Conservation (phyloP, 2,113 vertebrate genomes). For the Phrynosoma platyrhinos region DNA sequence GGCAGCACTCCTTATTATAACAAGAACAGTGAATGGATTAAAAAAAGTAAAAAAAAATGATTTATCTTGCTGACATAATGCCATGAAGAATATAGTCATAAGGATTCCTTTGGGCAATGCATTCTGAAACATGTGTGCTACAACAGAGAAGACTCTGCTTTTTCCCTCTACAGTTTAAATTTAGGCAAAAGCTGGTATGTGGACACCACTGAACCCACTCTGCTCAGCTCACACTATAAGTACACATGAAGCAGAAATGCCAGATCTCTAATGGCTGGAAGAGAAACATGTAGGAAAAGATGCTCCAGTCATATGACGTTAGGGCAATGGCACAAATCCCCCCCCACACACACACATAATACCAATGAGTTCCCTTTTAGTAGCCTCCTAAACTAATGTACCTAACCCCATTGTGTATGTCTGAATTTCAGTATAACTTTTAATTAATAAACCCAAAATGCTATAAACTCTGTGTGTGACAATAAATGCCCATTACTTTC, state of each 20-base stretch:
- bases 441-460: slow-evolving; percentile 5
- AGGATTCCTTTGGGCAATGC: not conserved
- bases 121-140: not conserved
- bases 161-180: not conserved
- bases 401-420: not conserved
- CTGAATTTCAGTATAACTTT: not conserved
- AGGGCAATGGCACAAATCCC: too few relatives aligned
- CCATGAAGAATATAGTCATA: not conserved
- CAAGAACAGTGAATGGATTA: not conserved
- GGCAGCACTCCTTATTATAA: not conserved
- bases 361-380: not conserved
- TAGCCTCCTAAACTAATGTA: not conserved
- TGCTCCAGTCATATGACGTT: too few relatives aligned
- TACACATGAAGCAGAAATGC: too few relatives aligned
- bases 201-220: too few relatives aligned
- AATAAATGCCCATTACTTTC: slow-evolving; percentile 1
- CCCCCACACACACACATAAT: too few relatives aligned
- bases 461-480: not conserved
- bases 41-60: not conserved
- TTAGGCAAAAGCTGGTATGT: not conserved
- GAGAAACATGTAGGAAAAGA: too few relatives aligned
- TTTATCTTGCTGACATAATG: not conserved
- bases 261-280: too few relatives aligned
- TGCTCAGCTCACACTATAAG: too few relatives aligned
- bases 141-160: not conserved